phyloP scores from a whole-genome alignment of 2,797 vertebrate species.

The Cephalopachus bancanus region DNA sequence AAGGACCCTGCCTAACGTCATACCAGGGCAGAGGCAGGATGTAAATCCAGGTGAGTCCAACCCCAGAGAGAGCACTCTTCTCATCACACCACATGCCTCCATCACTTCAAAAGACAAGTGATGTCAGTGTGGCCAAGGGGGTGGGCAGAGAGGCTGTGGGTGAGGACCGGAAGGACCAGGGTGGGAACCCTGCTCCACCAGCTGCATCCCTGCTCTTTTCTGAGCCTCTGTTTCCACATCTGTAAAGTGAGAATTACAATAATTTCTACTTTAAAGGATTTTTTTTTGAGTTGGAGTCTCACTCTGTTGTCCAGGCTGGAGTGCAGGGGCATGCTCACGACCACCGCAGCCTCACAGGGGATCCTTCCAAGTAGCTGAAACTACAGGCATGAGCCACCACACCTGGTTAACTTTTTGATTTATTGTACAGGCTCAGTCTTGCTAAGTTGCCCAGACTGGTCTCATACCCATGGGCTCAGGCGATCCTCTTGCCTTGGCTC shows the following conservation, averaged over 20 bases:
- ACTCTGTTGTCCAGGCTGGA: no score
- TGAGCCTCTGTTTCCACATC: not conserved
- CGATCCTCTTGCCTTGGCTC: no score
- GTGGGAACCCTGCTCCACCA: not conserved
- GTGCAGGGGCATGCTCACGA: no score
- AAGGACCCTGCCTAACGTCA: not conserved
- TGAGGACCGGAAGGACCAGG: not conserved
- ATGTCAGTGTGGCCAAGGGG: fast-evolving
- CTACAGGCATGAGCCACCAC: no score
- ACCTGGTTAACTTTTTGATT: no score
- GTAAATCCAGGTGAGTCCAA: not conserved
- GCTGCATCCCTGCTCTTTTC: not conserved
- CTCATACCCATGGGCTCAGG: no score
- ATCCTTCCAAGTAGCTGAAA: no score
- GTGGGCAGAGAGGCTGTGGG: not conserved
- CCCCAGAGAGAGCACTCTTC: not conserved
- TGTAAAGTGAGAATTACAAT: not conserved
- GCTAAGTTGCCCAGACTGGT: no score
- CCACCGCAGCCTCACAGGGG: no score
- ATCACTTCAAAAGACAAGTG: not conserved
- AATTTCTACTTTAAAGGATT: not conserved
- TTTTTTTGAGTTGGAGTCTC: no score
- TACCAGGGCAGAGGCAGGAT: not conserved
- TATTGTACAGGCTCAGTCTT: no score
- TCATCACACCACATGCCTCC: not conserved